These are phyloP conservation scores for Phengaris arion DNA, from an alignment of 2,888 invertebrate species.

Conservation along the genomic window DNA sequence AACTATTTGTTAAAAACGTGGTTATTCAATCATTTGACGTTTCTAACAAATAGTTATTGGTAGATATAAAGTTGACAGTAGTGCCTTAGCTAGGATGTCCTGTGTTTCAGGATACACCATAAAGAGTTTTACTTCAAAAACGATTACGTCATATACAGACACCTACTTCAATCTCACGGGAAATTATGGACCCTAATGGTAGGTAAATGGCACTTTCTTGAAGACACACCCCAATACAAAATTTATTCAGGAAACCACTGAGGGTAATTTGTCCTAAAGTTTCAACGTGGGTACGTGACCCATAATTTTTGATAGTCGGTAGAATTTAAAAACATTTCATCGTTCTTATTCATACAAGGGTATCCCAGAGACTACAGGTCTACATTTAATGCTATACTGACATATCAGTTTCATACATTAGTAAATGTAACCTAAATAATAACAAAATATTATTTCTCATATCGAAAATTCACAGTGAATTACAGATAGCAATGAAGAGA, in stretches of 20 bases:
- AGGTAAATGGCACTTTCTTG: conserved; percentile 16
- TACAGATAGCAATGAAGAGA: too few relatives aligned
- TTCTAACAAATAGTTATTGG: too few relatives aligned
- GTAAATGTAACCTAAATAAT: too few relatives aligned
- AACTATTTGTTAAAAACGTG: too few relatives aligned
- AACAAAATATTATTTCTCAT: too few relatives aligned
- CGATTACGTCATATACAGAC: neutral
- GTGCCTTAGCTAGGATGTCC: neutral
- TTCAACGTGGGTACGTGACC: conserved; percentile 23
- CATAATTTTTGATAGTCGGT: conserved; percentile 18
- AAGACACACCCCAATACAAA: conserved; percentile 24
- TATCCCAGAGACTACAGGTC: too few relatives aligned
- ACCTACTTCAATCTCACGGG: conserved; percentile 14
- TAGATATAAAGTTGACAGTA: too few relatives aligned
- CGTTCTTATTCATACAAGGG: neutral
- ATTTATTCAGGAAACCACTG: conserved; percentile 26
- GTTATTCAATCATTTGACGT: too few relatives aligned
- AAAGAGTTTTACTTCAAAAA: neutral
- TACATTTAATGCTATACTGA: too few relatives aligned
- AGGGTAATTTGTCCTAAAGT: conserved; percentile 26
- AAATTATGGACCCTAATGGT: conserved; percentile 23
- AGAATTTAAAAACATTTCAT: neutral
- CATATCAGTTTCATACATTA: too few relatives aligned
- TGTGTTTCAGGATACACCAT: neutral
- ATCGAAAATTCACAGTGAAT: neutral